Evolutionary conservation across 37 sponge, comb jelly and placozoan genomes (phyloP), one percentile per base, ranked within the genome.

Genomic region (Aphrocallistes beatrix): DNA sequence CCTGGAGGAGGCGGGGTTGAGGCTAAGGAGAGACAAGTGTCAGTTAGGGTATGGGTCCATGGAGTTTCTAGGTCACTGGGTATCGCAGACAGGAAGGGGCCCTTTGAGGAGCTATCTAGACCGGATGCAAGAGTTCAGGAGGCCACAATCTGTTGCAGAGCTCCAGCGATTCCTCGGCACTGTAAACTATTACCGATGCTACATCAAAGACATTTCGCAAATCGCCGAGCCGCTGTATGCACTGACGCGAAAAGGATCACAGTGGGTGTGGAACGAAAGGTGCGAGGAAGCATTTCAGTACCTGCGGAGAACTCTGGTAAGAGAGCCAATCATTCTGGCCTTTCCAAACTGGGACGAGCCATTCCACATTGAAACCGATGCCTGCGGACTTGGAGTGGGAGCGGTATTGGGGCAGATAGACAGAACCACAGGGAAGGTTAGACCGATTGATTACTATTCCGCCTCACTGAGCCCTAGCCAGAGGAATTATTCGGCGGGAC

Each of bases 311-410:
- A 17, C 10, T 17, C 37, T 90, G 42, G 38, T 45, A 0, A 51
- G 39, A 28, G 86, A 86, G 0, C 88, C 91, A 34, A 36, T 88
- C 36, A 82, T 86, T 0, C 36, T 86, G 82, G 82, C 82, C 8
- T 86, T 82, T 37, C 86, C 86, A 0, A 21, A 8, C 36, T 86
- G 81, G n/a, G 30, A 37, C 34, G 30, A 81, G 49, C 38, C 0
- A 21, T 81, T 84, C 36, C 50, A 81, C n/a, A 38, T 88, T 21
- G 51, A 81, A 1, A 88, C 85, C 0, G 85, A 88, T 84, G 90
- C 90, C 8, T 83, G 90, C 50, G 50, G 69, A 23, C 49, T 17
- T 21, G 90, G 90, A 10, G 25, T 13, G 0, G 91, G 88, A 10
- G 88, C 91, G 17, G 86, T 90, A 23, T 32, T 90, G 34, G 21